Base-by-base conservation (phyloP, 2,888 invertebrate species). In the Drosophila putrida region DNA sequence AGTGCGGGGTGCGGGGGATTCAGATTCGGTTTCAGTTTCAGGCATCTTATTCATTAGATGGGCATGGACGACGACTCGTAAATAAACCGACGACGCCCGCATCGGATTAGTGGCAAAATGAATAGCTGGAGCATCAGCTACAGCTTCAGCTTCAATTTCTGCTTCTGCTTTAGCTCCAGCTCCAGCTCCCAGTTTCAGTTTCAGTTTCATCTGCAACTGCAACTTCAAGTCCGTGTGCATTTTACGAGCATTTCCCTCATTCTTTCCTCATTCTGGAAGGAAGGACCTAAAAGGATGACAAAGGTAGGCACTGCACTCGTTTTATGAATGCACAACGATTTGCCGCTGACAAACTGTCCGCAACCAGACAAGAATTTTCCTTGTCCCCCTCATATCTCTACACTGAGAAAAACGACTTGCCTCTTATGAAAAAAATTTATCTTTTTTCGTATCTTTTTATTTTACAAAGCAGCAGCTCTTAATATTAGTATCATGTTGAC, bases 51-150 rank as follows among this genome's bases (percentile, higher is more conserved):
- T 82, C 82, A 80, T 82, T 82, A 80, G 64, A 68, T 71, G 66
- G 73, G 63, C 78, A 70, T 67, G 70, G 71, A 53, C 39, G 59
- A 58, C 62, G 71, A 57, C 71, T 69, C 71, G 77, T 67, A 77
- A 82, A 82, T 82, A 78, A 78, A 80, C 54, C 47, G 44, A 62
- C 61, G 49, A 63, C 61, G 63, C 82, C 83, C 82, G 78, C 85
- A 82, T 80, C 67, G 76, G 81, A 84, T 84, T 81, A 82, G 75
- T 72, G 70, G 65, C 65, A 68, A 70, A 85, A 85, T 84, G 85
- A 85, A 85, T 83, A 78, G 81, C 80, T 64, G 46, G 58, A 58
- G 43, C 38, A 25, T 0, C 43, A 31, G 25, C 49, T 46, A 3
- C 41, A 39, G 28, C 33, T 33, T 13, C 36, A n/a, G n/a, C n/a